Evolutionary conservation across 2,888 invertebrate genomes (phyloP).

Genomic region (Rhamphomyia laevipes): DNA sequence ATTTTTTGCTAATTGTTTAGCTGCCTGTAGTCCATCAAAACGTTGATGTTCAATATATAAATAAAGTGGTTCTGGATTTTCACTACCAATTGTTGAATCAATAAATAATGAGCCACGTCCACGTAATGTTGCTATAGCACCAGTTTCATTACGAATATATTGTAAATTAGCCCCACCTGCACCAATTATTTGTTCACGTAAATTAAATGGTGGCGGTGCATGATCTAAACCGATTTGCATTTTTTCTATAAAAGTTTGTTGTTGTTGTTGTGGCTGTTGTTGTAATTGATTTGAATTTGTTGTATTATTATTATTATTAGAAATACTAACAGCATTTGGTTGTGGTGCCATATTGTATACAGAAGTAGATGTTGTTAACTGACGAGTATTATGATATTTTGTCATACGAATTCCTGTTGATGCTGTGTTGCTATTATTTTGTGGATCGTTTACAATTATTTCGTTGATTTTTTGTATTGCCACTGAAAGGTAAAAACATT

Average conservation of each 20-base stretch:
- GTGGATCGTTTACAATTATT: constrained; percentile 17
- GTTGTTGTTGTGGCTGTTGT: not conserved
- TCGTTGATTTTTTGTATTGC: constrained; percentile 26
- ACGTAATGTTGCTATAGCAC: constrained; percentile 60
- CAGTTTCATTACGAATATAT: constrained; percentile 64
- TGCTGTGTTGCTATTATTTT: not conserved
- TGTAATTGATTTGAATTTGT: not conserved
- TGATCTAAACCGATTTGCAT: constrained; percentile 66
- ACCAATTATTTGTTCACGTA: constrained; percentile 62
- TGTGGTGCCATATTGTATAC: not conserved
- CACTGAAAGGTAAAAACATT: constrained; percentile 17
- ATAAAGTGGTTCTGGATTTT: constrained; percentile 61
- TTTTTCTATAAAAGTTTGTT: constrained; percentile 44
- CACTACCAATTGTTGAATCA: constrained; percentile 44
- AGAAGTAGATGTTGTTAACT: not conserved
- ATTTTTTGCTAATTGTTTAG: constrained; percentile 61
- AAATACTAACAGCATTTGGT: not conserved
- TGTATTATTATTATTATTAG: not conserved
- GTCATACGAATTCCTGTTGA: constrained; percentile 6
- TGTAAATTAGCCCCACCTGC: constrained; percentile 58
- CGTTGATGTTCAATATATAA: constrained; percentile 63
- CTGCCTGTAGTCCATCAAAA: constrained; percentile 44
- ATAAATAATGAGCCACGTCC: constrained; percentile 53
- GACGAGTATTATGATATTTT: constrained; percentile 8
- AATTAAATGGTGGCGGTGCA: constrained; percentile 62